A percentile compares a stretch with the other conserved stretches of the same genome.
Evolutionary conservation across 1,140 invertebrate species (phyloP).

Genomic region (Neotoxoptera formosana): DNA sequence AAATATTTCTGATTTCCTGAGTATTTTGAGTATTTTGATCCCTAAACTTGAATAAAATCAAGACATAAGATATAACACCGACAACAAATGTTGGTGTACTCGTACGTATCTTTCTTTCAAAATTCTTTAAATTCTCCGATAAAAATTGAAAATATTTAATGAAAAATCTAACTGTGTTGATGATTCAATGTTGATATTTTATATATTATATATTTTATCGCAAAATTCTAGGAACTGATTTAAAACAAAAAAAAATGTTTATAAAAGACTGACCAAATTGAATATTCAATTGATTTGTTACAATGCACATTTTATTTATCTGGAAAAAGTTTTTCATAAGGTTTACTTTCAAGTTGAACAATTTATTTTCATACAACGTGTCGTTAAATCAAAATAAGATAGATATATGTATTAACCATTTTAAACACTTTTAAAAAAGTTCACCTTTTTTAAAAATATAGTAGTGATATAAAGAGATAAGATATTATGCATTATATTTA

Average conservation of each 20-base stretch:
- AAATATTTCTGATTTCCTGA: not conserved
- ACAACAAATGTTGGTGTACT: not conserved
- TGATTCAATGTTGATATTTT: not conserved
- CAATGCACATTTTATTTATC: not conserved
- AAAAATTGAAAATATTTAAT: not conserved
- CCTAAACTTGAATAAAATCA: not conserved
- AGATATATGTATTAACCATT: not conserved
- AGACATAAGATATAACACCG: not conserved
- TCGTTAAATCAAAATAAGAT: not conserved
- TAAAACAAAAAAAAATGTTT: not conserved
- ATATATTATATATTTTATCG: not conserved
- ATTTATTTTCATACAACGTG: not conserved
- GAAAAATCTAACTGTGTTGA: not conserved
- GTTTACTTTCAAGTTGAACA: not conserved
- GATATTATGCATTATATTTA: not conserved
- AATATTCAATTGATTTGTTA: not conserved
- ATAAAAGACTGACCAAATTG: not conserved
- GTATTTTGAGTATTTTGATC: not conserved
- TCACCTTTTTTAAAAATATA: not conserved
- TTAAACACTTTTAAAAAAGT: not conserved
- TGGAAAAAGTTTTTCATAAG: not conserved
- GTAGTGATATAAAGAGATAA: not conserved
- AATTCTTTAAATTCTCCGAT: not conserved
- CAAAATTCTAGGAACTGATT: not conserved
- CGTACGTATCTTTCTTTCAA: not conserved